Evolutionary conservation across 2,797 vertebrate genomes (phyloP).

Genomic region (Crypturellus tataupa): DNA sequence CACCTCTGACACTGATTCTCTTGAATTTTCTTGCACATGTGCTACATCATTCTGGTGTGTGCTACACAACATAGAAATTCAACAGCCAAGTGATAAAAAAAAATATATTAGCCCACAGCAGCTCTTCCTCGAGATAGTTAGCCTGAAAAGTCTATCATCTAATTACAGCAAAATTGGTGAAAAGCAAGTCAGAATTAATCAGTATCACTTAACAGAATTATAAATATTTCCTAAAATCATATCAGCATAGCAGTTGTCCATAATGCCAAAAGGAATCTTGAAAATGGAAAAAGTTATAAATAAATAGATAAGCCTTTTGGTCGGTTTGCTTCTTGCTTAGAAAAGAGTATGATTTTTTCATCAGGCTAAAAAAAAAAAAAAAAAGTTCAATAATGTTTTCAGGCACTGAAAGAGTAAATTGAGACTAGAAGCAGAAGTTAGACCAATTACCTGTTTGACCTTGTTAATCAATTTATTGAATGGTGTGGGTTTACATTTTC

Average conservation of each 20-base stretch:
- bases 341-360: conserved; percentile 69
- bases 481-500: neutral
- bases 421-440: conserved; percentile 17
- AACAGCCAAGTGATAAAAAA: neutral
- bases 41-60: neutral
- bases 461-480: neutral
- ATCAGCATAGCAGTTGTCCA: conserved; percentile 61
- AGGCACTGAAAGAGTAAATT: conserved; percentile 41
- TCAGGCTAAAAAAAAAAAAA: conserved; percentile 50
- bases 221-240: conserved; percentile 69
- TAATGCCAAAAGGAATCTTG: conserved; percentile 39
- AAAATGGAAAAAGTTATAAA: conserved; percentile 69
- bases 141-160: conserved; percentile 26
- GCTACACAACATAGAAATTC: neutral
- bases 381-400: conserved; percentile 25
- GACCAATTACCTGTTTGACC: neutral
- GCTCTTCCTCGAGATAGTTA: neutral
- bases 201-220: conserved; percentile 64
- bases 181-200: conserved; percentile 72
- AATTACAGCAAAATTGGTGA: conserved; percentile 42
- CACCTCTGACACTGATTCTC: neutral
- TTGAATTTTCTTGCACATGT: neutral
- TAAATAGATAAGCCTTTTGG: conserved; percentile 70
- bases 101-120: neutral
- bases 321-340: conserved; percentile 54